Percentiles rank a stretch among this genome's conserved stretches.
Evolutionary conservation across 1,140 invertebrate species (phyloP).

Genomic region (Hermetia illucens): DNA sequence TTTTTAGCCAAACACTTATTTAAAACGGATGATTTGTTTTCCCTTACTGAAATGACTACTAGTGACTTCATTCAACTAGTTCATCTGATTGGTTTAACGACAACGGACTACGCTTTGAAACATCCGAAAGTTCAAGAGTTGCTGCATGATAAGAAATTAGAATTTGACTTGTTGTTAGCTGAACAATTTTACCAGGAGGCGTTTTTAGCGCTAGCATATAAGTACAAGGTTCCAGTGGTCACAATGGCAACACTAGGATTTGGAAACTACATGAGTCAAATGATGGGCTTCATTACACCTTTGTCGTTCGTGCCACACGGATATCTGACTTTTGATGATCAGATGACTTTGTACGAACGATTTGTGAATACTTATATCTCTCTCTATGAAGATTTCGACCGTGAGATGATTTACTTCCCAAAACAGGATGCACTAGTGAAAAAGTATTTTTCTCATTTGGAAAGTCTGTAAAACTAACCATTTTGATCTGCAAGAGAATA

Average conservation of each 20-base stretch:
- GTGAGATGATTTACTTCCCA: slow-evolving; percentile 18
- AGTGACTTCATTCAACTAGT: slow-evolving; percentile 21
- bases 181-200: slow-evolving; percentile 31
- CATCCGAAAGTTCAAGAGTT: slow-evolving; percentile 27
- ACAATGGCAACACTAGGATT: slow-evolving; percentile 22
- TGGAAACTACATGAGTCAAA: slow-evolving; percentile 24
- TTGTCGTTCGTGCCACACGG: slow-evolving; percentile 28
- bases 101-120: slow-evolving; percentile 23
- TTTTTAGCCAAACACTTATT: slow-evolving; percentile 17
- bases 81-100: slow-evolving; percentile 19
- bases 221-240: slow-evolving; percentile 28
- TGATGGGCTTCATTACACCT: slow-evolving; percentile 24
- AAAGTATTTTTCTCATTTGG: slow-evolving; percentile 22
- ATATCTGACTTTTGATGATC: slow-evolving; percentile 19
- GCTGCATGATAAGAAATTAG: slow-evolving; percentile 19
- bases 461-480: too few species aligned
- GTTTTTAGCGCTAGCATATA: slow-evolving; percentile 23
- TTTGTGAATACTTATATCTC: slow-evolving; percentile 17
- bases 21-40: slow-evolving; percentile 20
- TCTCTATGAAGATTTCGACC: slow-evolving; percentile 16
- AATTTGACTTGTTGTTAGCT: slow-evolving; percentile 30
- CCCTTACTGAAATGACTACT: slow-evolving; percentile 20
- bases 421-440: slow-evolving; percentile 25
- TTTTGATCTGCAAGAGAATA: too few species aligned
- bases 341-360: slow-evolving; percentile 30